Conservation (phyloP, 2,797 vertebrate species). For the Luscinia luscinia region DNA sequence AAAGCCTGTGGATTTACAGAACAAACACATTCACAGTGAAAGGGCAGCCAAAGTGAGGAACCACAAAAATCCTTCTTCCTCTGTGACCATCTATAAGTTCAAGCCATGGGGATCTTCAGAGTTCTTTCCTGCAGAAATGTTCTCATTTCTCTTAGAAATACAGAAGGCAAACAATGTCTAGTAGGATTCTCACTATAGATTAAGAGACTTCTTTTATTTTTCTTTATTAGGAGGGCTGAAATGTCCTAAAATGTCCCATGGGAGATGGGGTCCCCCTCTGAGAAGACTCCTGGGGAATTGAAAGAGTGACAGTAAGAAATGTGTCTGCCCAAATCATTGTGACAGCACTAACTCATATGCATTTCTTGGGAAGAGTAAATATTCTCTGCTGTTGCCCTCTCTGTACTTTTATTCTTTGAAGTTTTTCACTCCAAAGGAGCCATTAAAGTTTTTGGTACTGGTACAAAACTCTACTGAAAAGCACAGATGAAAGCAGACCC, state of each 20-base stretch:
- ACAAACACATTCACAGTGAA: neutral
- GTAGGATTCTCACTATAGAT: neutral
- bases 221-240: neutral
- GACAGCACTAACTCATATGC: neutral
- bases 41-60: accelerated
- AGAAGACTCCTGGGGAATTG: neutral
- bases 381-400: neutral
- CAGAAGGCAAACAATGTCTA: neutral
- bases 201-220: neutral
- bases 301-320: neutral
- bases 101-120: neutral
- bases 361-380: neutral
- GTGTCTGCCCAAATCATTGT: neutral
- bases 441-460: neutral
- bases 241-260: neutral
- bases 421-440: neutral
- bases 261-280: neutral
- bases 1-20: neutral
- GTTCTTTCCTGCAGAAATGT: neutral
- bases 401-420: neutral
- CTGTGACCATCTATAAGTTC: neutral
- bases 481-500: neutral
- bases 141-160: neutral
- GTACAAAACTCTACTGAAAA: neutral
- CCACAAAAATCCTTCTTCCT: neutral